These are phyloP conservation scores for Pandemis corylana DNA, from an alignment of 2,888 invertebrate genomes.

Conservation along the genomic window DNA sequence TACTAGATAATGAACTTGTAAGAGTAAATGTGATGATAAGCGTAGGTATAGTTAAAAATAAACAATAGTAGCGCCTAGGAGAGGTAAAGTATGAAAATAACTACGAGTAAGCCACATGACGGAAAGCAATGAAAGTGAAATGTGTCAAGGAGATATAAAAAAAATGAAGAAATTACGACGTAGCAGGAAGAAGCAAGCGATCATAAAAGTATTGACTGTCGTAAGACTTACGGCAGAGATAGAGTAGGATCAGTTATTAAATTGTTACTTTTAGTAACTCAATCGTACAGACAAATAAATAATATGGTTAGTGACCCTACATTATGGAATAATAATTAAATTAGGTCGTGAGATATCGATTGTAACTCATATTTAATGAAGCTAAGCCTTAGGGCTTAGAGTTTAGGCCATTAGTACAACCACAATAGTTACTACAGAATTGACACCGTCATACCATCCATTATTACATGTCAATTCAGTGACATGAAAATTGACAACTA, in stretches of 20 bases:
- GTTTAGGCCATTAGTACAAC: no score
- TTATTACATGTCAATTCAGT: neutral
- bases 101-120: neutral
- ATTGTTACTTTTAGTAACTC: neutral
- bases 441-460: neutral
- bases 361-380: neutral
- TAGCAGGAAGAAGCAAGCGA: neutral
- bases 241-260: neutral
- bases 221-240: neutral
- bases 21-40: no score
- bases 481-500: neutral
- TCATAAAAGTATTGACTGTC: neutral
- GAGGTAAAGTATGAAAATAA: neutral
- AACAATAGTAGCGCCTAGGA: neutral
- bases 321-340: neutral
- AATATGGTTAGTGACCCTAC: neutral
- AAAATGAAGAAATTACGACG: neutral
- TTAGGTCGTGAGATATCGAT: no score
- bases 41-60: no score
- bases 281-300: neutral
- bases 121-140: neutral
- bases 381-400: no score
- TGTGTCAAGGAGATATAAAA: neutral
- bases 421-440: no score
- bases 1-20: no score